Base-by-base conservation (phyloP, 1,140 invertebrate species). In the Caenorhabditis latens region DNA sequence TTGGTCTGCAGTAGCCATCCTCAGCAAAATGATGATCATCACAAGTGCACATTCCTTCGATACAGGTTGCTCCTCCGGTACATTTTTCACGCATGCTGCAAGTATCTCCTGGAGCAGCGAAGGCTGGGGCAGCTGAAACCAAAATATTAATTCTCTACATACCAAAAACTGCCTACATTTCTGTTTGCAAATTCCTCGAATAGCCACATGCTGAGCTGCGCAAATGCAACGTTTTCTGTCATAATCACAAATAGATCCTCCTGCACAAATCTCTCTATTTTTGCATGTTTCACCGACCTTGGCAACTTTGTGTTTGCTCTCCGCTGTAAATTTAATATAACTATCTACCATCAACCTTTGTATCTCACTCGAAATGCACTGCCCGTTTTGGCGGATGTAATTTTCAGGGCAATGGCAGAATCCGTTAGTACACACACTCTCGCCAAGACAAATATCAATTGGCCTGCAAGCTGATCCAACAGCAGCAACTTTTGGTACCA, bases 181-280 rank as follows among this genome's bases (percentile, higher is more conserved):
- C 9, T 71, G 88, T 43, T 71, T 87, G 50, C 90, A 90, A 43
- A 85, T 84, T 79, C 88, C 90, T 13, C 84, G 61, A 14, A 65
- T 84, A 40, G 84, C 63, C 4, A 55, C 43, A 71, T 90, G 90
- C 19, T 87, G 83, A 8, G 84, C 84, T 2, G 89, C 90, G 84
- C 90, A 90, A n/a, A 89, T 87, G 84, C 90, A 90, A n/a, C 57
- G 84, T 53, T 86, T 50, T 13, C 4, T 46, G 84, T 87, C 85
- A 65, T 63, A 67, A 84, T 90, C 90, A 71, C 90, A 90, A 82
- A 90, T 88, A 4, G 90, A 90, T 21, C 90, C 90, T 9, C 90
- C 90, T 32, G 82, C 48, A 82, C 90, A 90, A 3, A 90, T 46
- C 48, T 90, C 87, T 24, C 88, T 85, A 63, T 89, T 48, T 14